Percentiles rank a stretch among this genome's conserved stretches.
phyloP scores from a whole-genome alignment of 2,113 vertebrate species.

The Oncorhynchus tshawytscha region DNA sequence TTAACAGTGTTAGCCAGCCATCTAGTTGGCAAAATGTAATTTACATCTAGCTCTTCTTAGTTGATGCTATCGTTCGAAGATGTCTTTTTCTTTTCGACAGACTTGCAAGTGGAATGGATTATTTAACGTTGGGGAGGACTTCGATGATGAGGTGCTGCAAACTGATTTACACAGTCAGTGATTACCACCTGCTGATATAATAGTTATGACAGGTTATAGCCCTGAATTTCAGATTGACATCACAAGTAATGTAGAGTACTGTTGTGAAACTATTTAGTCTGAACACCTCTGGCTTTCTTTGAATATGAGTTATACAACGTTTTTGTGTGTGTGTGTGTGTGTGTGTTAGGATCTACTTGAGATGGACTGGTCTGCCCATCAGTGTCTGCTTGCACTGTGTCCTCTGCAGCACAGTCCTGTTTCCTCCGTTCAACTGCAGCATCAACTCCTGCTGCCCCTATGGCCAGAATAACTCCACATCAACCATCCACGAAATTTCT shows the following conservation, averaged over 20 bases:
- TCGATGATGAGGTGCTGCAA: slow-evolving; percentile 85
- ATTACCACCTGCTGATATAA: background rate
- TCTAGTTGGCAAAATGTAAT: too few species aligned
- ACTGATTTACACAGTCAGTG: background rate
- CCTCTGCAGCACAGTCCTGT: slow-evolving; percentile 48
- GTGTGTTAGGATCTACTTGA: slow-evolving; percentile 67
- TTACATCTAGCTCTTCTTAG: too few species aligned
- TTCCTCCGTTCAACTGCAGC: slow-evolving; percentile 13
- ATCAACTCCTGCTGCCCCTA: slow-evolving; percentile 23
- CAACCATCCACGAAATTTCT: slow-evolving; percentile 17
- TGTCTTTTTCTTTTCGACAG: slow-evolving; percentile 61
- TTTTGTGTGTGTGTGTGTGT: too few species aligned
- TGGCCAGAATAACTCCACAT: slow-evolving; percentile 21
- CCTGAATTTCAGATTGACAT: too few species aligned
- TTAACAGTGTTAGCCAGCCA: too few species aligned
- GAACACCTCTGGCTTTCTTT: too few species aligned
- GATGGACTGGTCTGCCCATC: slow-evolving; percentile 64
- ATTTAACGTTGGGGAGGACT: slow-evolving; percentile 85
- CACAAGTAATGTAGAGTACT: too few species aligned
- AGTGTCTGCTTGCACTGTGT: slow-evolving; percentile 31
- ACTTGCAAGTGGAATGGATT: slow-evolving; percentile 78
- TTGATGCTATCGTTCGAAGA: background rate
- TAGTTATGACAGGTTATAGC: background rate
- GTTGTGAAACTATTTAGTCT: background rate
- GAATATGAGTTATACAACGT: too few species aligned